These are phyloP conservation scores for Drosophila greeni DNA, from an alignment of 2,888 invertebrate genomes.

Conservation along the genomic window DNA sequence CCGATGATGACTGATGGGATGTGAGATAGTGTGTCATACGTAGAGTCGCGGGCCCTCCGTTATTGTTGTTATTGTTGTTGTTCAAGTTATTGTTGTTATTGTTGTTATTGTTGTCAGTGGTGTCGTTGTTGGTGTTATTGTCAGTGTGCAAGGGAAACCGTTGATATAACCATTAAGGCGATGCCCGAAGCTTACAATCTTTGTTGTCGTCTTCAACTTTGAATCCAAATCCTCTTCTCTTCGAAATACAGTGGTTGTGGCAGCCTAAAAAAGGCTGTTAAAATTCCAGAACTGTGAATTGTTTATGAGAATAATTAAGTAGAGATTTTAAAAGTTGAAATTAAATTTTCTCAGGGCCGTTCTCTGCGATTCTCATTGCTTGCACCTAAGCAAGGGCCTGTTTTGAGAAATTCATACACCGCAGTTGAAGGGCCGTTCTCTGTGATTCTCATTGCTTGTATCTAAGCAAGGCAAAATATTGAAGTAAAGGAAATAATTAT, in stretches of 20 bases:
- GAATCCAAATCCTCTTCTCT: constrained; percentile 1
- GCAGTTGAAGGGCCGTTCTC: too few relatives aligned
- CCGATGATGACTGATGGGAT: constrained; percentile 59
- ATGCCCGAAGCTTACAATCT: constrained; percentile 9
- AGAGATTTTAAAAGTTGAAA: too few relatives aligned
- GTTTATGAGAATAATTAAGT: too few relatives aligned
- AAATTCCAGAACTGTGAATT: not conserved
- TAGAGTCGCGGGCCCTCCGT: not conserved
- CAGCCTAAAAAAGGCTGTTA: not conserved
- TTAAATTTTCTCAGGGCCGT: too few relatives aligned
- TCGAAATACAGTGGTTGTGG: constrained; percentile 9
- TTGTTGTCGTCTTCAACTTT: constrained; percentile 12
- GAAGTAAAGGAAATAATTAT: too few relatives aligned
- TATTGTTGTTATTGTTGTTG: constrained; percentile 2
- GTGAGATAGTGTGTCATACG: constrained; percentile 40
- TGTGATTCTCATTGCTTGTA: too few relatives aligned
- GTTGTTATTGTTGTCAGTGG: not conserved
- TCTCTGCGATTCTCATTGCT: too few relatives aligned
- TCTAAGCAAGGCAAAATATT: too few relatives aligned
- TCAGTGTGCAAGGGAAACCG: constrained; percentile 7
- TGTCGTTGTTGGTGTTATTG: not conserved
- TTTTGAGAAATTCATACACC: too few relatives aligned
- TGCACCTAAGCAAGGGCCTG: too few relatives aligned
- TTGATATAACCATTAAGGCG: constrained; percentile 19
- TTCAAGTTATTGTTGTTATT: not conserved